Conservation (phyloP, 2,797 vertebrate species). For the Micromesistius poutassou region DNA sequence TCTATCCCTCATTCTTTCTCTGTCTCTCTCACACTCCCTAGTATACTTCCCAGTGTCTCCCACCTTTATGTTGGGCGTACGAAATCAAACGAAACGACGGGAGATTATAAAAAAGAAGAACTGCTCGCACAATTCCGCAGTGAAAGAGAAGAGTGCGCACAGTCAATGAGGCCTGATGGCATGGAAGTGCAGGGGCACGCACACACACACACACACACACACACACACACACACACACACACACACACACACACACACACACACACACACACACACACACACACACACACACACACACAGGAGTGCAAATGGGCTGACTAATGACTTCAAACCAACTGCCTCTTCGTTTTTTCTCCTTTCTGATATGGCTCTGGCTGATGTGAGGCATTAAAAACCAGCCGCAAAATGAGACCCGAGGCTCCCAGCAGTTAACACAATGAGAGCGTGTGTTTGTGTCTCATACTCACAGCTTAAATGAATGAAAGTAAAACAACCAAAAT, state of each 20-base stretch:
- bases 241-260: neutral
- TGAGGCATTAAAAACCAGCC: neutral
- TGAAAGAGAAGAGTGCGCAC: neutral
- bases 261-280: neutral
- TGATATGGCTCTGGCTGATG: neutral
- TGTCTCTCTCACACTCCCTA: neutral
- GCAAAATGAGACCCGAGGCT: neutral
- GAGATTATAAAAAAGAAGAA: neutral
- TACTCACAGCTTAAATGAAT: neutral
- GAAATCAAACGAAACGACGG: neutral
- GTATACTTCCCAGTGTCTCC: neutral
- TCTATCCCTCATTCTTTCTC: neutral
- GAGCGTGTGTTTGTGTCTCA: neutral
- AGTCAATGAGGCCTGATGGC: neutral
- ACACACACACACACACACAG: neutral
- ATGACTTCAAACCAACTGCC: neutral
- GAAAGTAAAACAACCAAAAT: neutral
- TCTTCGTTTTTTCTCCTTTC: slow-evolving; percentile 18
- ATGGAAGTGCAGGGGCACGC: neutral
- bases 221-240: neutral
- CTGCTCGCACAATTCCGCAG: neutral
- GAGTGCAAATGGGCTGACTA: slow-evolving; percentile 1
- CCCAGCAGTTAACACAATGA: neutral
- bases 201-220: neutral
- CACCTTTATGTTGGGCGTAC: neutral